Evolutionary conservation across 2,113 vertebrate species (phyloP).

Genomic region (pig (Sus scrofa)): T2T-Sscrofa CM000814.6:68297001-68297500

Average conservation of each 20-base stretch:
- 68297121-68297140: not conserved
- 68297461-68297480: not conserved
- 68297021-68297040: not conserved
- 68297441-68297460: not conserved
- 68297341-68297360: not conserved
- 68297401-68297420: not conserved
- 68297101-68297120: not conserved
- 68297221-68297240: not conserved
- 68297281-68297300: not conserved
- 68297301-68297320: not conserved
- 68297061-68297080: not conserved
- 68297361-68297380: too few relatives aligned
- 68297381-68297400: not conserved
- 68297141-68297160: not conserved
- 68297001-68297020: not conserved
- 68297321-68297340: not conserved
- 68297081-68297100: not conserved
- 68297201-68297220: not conserved
- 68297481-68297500: not conserved
- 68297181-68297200: not conserved
- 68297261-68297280: not conserved
- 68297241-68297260: not conserved
- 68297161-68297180: not conserved
- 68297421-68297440: not conserved
- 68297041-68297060: not conserved